Conservation (phyloP, 2,888 invertebrate species). For the Drosophila flavopinicola region DNA sequence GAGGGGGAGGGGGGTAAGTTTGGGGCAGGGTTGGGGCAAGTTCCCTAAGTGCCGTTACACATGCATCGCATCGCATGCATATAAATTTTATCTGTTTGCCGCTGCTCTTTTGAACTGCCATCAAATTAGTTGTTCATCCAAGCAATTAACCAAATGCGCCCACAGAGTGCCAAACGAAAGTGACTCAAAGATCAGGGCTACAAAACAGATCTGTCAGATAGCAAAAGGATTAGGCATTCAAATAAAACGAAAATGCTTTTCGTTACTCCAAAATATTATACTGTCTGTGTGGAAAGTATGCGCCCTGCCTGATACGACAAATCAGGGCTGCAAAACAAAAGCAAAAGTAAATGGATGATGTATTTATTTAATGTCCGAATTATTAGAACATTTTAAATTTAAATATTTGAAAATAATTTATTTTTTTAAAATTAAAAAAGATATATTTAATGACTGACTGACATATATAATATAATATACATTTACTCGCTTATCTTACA, state of each 20-base stretch:
- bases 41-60: slow-evolving; percentile 75
- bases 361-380: too few species aligned
- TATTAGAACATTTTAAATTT: too few species aligned
- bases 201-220: background rate
- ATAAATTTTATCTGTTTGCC: slow-evolving; percentile 74
- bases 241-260: too few species aligned
- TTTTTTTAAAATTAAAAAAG: too few species aligned
- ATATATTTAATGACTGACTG: too few species aligned
- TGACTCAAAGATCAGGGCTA: slow-evolving; percentile 44
- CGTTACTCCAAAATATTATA: too few species aligned
- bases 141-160: slow-evolving; percentile 78
- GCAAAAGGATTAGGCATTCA: background rate
- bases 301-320: too few species aligned
- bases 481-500: background rate
- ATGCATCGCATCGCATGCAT: slow-evolving; percentile 65
- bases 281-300: too few species aligned
- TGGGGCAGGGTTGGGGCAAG: background rate
- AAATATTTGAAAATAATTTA: too few species aligned
- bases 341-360: too few species aligned
- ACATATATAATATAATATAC: too few species aligned
- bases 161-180: slow-evolving; percentile 48
- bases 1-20: background rate
- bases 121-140: slow-evolving; percentile 80
- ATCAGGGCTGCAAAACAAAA: too few species aligned
- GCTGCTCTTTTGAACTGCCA: slow-evolving; percentile 78